These are phyloP conservation scores for Trachymyrmex cornetzi DNA, from an alignment of 1,140 invertebrate species.

Conservation along the genomic window DNA sequence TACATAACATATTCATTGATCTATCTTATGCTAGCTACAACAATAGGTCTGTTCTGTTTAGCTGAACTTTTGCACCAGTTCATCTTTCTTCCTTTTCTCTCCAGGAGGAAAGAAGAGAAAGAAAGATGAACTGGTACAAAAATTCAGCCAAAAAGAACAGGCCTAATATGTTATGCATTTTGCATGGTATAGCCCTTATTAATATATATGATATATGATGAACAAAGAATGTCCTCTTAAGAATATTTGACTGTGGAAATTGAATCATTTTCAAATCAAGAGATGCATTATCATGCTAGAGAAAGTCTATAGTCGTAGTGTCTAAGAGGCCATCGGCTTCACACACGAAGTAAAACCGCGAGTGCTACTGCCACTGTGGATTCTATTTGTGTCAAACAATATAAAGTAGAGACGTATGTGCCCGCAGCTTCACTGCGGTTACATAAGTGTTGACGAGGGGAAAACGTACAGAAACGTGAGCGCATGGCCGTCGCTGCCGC, in stretches of 20 bases:
- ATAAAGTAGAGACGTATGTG: constrained; percentile 58
- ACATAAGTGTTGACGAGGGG: constrained; percentile 35
- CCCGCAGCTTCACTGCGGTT: constrained; percentile 36
- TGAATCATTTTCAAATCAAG: background rate
- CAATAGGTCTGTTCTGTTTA: too few species aligned
- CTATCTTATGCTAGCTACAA: too few species aligned
- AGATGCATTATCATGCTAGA: background rate
- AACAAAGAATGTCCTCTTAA: background rate
- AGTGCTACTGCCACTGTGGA: constrained; percentile 24
- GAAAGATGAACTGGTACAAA: too few species aligned
- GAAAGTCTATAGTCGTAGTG: constrained; percentile 52
- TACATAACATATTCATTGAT: too few species aligned
- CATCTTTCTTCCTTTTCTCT: too few species aligned
- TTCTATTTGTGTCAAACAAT: constrained; percentile 72
- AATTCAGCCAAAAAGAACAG: too few species aligned
- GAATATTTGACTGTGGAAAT: background rate
- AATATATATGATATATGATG: background rate
- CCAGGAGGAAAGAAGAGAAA: too few species aligned
- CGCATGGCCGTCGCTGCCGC: background rate
- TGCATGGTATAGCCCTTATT: background rate
- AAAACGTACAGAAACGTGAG: background rate
- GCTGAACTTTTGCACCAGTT: too few species aligned
- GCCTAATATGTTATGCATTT: too few species aligned
- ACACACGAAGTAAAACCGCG: constrained; percentile 47
- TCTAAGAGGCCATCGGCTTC: constrained; percentile 56